Percentiles rank a stretch among this genome's conserved stretches.
phyloP scores from a whole-genome alignment of 2,888 invertebrate genomes.

The Eilema griseolum region DNA sequence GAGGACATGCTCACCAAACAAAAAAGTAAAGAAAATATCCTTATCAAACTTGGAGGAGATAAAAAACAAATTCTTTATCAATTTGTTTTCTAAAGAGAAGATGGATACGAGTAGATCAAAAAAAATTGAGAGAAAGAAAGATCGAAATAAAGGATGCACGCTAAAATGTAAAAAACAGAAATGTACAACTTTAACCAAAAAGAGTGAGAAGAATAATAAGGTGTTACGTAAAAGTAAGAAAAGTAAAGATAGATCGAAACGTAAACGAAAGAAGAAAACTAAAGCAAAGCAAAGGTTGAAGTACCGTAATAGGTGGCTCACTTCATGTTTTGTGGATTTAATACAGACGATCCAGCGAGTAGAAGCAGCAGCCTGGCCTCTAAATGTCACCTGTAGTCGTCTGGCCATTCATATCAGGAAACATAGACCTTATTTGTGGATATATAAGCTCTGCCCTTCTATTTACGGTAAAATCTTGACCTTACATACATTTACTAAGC shows the following conservation, averaged over 20 bases:
- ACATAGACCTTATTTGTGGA: conserved; percentile 33
- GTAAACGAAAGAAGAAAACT: not conserved
- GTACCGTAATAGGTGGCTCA: not conserved
- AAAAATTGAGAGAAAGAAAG: not conserved
- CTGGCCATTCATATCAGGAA: conserved; percentile 36
- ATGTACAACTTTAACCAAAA: not conserved
- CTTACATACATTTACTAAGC: conserved; percentile 5
- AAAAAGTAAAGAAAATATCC: not conserved
- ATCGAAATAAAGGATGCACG: too few species aligned
- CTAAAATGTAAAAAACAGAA: not conserved
- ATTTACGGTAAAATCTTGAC: conserved; percentile 11
- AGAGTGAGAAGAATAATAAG: not conserved
- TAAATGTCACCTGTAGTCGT: conserved; percentile 8
- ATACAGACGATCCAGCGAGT: not conserved
- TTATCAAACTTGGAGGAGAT: not conserved
- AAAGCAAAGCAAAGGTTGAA: not conserved
- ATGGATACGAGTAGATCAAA: not conserved
- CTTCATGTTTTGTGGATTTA: not conserved
- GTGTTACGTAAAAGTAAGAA: not conserved
- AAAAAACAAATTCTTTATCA: too few species aligned
- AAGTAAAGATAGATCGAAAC: not conserved
- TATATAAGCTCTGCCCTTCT: conserved; percentile 17
- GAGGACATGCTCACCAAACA: not conserved
- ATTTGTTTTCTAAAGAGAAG: too few species aligned
- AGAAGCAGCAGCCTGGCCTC: conserved; percentile 9